Percentiles rank a stretch among this genome's conserved stretches.
These are phyloP conservation scores for Ataeniobius toweri DNA, from an alignment of 2,797 vertebrate genomes.

Conservation along the genomic window DNA sequence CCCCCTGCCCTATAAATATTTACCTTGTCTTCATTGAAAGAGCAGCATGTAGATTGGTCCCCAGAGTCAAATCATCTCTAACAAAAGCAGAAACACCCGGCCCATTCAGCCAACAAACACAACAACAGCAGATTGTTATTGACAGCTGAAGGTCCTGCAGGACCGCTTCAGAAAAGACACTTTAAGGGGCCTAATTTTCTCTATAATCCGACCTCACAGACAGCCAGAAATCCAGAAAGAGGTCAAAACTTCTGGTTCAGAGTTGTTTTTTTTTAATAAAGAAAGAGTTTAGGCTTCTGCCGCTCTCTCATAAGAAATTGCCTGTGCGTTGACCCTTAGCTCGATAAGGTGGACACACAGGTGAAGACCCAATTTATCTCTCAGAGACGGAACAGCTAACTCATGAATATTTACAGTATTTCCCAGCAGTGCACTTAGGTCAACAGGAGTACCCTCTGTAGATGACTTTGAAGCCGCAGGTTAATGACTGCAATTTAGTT, in stretches of 20 bases:
- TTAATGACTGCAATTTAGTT: conserved; percentile 54
- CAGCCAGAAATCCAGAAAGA: conserved; percentile 35
- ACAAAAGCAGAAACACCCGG: conserved; percentile 3
- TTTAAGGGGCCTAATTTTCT: conserved; percentile 16
- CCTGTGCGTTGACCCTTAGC: conserved; percentile 51
- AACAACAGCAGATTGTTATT: conserved; percentile 28
- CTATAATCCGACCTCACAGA: conserved; percentile 38
- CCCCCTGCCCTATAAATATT: neutral
- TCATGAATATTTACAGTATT: conserved; percentile 68
- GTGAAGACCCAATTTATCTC: conserved; percentile 47
- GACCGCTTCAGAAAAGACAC: conserved; percentile 13
- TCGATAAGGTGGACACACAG: conserved; percentile 54
- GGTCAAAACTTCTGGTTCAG: conserved; percentile 33
- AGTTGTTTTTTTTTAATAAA: conserved; percentile 41
- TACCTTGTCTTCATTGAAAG: neutral
- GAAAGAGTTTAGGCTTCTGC: conserved; percentile 29
- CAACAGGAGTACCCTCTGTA: conserved; percentile 46
- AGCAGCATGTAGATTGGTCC: neutral
- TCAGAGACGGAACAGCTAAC: conserved; percentile 14
- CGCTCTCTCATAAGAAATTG: conserved; percentile 37
- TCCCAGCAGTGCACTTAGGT: conserved; percentile 38
- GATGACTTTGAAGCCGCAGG: conserved; percentile 52
- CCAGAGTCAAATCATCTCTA: neutral
- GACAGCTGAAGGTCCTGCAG: conserved; percentile 30
- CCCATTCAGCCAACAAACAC: conserved; percentile 10